A percentile compares a stretch with the other conserved stretches of the same genome.
Conservation (phyloP, 23 tunicate genomes). For the Ascidia mentula region DNA sequence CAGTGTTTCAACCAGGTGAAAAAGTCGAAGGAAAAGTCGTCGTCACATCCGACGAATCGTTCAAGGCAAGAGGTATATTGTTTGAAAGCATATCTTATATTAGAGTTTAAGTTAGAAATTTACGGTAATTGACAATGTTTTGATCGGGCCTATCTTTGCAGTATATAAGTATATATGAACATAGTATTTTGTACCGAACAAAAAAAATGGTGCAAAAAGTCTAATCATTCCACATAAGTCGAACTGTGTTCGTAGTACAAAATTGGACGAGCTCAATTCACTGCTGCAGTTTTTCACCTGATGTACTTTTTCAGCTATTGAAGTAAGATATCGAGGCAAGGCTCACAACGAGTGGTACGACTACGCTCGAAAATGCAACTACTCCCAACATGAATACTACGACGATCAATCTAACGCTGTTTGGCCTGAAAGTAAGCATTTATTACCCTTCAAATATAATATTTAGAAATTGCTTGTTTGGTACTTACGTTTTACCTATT, state of each 20-base stretch:
- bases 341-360: constrained; percentile 35
- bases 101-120: too few species aligned
- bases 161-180: too few species aligned
- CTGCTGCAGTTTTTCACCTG: too few species aligned
- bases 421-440: constrained; percentile 19
- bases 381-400: constrained; percentile 17
- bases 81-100: too few species aligned
- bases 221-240: too few species aligned
- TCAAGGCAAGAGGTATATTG: not conserved
- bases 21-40: constrained; percentile 14
- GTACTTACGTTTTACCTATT: not conserved
- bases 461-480: not conserved
- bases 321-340: constrained; percentile 31
- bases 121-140: too few species aligned
- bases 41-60: not conserved
- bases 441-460: not conserved
- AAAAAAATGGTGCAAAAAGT: too few species aligned
- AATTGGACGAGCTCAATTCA: too few species aligned
- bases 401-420: not conserved
- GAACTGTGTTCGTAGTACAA: too few species aligned
- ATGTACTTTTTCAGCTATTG: not conserved
- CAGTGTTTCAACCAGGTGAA: constrained; percentile 1
- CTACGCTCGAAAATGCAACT: not conserved
- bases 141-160: too few species aligned
- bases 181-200: too few species aligned